Evolutionary conservation across 2,888 invertebrate species (phyloP).

Genomic region (Seira musarum): DNA sequence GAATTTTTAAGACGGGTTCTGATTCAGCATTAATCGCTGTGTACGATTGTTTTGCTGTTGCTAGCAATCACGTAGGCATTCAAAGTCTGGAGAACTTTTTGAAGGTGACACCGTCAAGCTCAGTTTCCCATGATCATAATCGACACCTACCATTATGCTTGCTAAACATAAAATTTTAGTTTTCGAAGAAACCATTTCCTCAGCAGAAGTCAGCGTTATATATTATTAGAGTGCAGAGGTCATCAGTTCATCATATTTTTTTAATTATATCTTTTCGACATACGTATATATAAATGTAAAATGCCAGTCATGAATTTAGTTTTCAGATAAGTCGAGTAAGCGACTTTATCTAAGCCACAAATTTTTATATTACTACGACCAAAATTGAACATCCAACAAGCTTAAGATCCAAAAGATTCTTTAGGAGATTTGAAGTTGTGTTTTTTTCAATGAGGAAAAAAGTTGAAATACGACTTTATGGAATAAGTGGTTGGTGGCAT

Average conservation of each 20-base stretch:
- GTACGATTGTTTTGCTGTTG: no score
- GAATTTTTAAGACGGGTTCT: not conserved
- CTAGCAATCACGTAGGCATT: no score
- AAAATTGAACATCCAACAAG: not conserved
- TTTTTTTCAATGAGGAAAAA: not conserved
- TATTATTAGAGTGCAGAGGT: not conserved
- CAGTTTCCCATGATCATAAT: not conserved
- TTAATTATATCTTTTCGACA: not conserved
- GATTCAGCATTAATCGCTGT: no score
- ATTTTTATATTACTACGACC: no score
- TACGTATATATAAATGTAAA: no score
- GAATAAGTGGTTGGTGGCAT: slow-evolving; percentile 38
- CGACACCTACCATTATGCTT: no score
- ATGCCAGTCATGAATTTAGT: no score
- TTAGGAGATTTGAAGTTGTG: not conserved
- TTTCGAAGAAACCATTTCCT: not conserved
- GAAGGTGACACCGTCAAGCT: not conserved
- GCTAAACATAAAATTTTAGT: not conserved
- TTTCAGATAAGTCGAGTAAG: no score
- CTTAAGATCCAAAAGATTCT: not conserved
- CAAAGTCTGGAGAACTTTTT: no score
- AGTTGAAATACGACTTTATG: slow-evolving; percentile 34
- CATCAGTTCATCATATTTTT: not conserved
- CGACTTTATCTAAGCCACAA: no score
- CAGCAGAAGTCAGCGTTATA: not conserved